Conservation (phyloP, 2,113 vertebrate genomes). For the Carettochelys insculpta region DNA sequence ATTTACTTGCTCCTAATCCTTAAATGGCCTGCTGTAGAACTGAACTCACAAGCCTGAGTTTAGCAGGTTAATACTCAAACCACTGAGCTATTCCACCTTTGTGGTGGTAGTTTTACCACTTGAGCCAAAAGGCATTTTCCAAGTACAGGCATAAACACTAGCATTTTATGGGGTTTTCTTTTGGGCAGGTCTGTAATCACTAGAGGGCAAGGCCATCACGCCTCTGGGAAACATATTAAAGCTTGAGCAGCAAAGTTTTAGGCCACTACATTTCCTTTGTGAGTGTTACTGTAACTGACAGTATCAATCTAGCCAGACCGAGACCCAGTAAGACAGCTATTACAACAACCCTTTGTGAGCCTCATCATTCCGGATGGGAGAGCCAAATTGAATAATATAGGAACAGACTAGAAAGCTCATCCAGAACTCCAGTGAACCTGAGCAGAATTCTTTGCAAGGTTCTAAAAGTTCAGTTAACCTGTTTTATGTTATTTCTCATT, state of each 20-base stretch:
- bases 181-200: neutral
- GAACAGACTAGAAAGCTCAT: neutral
- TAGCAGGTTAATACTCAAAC: no score
- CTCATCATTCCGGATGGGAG: neutral
- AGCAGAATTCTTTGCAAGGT: neutral
- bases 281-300: neutral
- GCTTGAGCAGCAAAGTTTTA: neutral
- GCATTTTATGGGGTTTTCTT: neutral
- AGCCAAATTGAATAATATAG: neutral
- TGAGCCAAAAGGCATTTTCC: slow-evolving; percentile 7
- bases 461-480: neutral
- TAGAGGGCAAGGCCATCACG: neutral
- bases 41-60: no score
- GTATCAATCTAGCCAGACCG: neutral
- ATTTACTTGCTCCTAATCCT: no score
- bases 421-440: neutral
- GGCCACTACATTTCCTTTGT: neutral
- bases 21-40: no score
- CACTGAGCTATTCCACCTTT: no score
- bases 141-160: neutral
- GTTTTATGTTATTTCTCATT: neutral
- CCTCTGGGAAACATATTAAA: neutral
- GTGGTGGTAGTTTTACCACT: neutral
- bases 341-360: neutral
- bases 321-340: neutral